A percentile compares a stretch with the other conserved stretches of the same genome.
phyloP scores from a whole-genome alignment of 2,797 vertebrate species.

The Fistularia tabacaria region DNA sequence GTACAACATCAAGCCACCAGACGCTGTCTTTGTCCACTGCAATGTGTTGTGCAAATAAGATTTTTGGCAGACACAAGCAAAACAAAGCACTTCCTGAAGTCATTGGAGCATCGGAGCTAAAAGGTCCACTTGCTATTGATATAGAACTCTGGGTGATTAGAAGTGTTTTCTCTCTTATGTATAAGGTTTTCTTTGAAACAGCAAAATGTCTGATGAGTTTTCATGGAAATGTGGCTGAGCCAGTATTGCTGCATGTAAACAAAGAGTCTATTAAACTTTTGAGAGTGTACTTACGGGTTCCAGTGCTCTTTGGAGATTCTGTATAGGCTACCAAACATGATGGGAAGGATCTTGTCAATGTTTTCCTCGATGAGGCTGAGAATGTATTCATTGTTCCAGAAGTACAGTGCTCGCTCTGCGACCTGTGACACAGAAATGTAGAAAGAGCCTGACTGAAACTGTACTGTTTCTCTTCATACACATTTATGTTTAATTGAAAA shows the following conservation, averaged over 20 bases:
- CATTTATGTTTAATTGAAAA: too few species aligned
- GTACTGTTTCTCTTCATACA: too few species aligned
- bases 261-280: not conserved
- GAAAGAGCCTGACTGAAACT: not conserved
- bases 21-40: too few species aligned
- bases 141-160: too few species aligned
- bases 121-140: too few species aligned
- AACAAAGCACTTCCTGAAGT: too few species aligned
- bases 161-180: too few species aligned
- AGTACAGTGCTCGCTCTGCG: conserved; percentile 94
- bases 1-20: too few species aligned
- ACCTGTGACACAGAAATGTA: conserved; percentile 73
- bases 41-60: too few species aligned
- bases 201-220: not conserved
- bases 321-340: conserved; percentile 97
- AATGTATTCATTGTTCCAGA: conserved; percentile 99
- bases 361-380: conserved; percentile 98
- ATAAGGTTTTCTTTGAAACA: too few species aligned
- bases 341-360: conserved; percentile 91
- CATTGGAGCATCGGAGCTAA: too few species aligned
- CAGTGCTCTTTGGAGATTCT: conserved; percentile 99
- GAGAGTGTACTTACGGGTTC: conserved; percentile 85
- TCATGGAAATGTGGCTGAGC: not conserved
- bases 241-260: not conserved
- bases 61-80: too few species aligned